Evolutionary conservation across 2,888 invertebrate species (phyloP).

Genomic region (Tricholauxania praeusta): DNA sequence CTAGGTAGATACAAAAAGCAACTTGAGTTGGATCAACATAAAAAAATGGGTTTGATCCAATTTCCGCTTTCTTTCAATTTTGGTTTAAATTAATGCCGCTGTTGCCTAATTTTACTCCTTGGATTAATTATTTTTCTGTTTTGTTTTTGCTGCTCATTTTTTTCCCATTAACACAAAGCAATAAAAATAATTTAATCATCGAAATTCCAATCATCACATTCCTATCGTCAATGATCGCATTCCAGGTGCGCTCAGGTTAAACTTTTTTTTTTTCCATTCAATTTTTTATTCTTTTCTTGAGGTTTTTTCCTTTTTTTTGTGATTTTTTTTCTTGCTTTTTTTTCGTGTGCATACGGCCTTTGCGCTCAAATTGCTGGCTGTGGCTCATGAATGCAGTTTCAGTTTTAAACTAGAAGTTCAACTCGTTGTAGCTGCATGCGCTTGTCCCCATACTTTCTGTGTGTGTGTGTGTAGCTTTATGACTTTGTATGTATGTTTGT

Average conservation of each 20-base stretch:
- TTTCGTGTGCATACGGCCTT: constrained; percentile 3
- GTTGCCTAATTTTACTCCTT: too few species aligned
- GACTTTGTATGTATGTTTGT: too few species aligned
- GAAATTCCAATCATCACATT: constrained; percentile 54
- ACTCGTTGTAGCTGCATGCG: constrained; percentile 6
- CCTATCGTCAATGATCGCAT: constrained; percentile 53
- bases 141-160: background rate
- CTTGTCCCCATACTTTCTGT: background rate
- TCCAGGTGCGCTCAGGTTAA: constrained; percentile 44
- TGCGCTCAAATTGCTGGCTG: background rate
- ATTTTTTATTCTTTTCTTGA: constrained; percentile 24
- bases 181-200: constrained; percentile 53
- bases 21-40: too few species aligned
- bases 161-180: constrained; percentile 32
- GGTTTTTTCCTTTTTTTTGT: background rate
- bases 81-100: too few species aligned
- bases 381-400: constrained; percentile 28
- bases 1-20: too few species aligned
- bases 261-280: constrained; percentile 30
- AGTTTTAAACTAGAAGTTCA: constrained; percentile 18
- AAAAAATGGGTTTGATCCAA: too few species aligned
- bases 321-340: background rate
- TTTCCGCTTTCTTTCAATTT: too few species aligned
- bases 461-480: too few species aligned
- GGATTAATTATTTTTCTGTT: background rate